Evolutionary conservation across 2,888 invertebrate genomes (phyloP).

Genomic region (Thera britannica): DNA sequence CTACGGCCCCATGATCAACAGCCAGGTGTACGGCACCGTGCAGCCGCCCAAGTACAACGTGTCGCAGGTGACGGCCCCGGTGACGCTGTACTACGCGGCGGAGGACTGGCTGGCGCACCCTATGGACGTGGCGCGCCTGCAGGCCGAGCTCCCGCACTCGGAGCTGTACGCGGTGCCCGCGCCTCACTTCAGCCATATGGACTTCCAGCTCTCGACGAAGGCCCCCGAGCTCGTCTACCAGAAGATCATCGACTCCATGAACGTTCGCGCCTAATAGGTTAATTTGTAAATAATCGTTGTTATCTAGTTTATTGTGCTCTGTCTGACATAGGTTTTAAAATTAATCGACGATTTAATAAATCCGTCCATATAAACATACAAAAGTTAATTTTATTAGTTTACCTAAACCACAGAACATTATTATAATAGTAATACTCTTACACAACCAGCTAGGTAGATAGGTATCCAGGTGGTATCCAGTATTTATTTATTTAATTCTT

Average conservation of each 20-base stretch:
- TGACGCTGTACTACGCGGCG: constrained; percentile 70
- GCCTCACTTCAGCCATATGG: constrained; percentile 73
- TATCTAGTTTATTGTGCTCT: constrained; percentile 45
- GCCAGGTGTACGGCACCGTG: constrained; percentile 64
- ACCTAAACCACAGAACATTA: no score
- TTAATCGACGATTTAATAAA: constrained; percentile 58
- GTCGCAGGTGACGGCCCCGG: constrained; percentile 68
- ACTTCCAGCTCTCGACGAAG: constrained; percentile 74
- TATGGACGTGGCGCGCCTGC: constrained; percentile 84
- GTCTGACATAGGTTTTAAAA: constrained; percentile 51
- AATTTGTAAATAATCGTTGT: constrained; percentile 44
- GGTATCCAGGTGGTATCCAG: not conserved
- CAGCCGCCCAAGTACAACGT: constrained; percentile 71
- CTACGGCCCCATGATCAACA: constrained; percentile 67
- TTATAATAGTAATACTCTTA: no score
- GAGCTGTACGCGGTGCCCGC: constrained; percentile 83
- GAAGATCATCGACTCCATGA: constrained; percentile 67
- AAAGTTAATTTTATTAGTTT: constrained; percentile 11
- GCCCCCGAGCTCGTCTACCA: constrained; percentile 69
- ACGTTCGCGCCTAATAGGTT: constrained; percentile 45
- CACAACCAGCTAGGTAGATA: not conserved
- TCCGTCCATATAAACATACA: constrained; percentile 54
- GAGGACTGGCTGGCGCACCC: constrained; percentile 88
- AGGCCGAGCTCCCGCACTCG: constrained; percentile 82
- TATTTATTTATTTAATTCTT: no score